A percentile compares a stretch with the other conserved stretches of the same genome.
Evolutionary conservation across 1,140 invertebrate species (phyloP).

Genomic region (Trinorchestia longiramus): DNA sequence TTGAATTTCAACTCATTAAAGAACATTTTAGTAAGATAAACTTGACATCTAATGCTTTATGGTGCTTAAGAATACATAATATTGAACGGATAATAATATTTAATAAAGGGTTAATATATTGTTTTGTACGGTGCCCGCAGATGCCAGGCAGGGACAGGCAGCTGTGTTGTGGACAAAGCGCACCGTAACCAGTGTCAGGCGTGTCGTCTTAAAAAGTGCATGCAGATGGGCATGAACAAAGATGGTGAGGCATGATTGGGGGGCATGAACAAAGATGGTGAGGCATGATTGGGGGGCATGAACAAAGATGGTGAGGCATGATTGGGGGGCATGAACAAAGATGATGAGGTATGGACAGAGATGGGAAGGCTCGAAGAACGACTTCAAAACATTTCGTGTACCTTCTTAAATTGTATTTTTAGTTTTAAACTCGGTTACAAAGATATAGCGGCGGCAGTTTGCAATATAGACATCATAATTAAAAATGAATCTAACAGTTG

Average conservation of each 20-base stretch:
- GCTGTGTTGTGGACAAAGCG: conserved; percentile 97
- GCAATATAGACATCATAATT: too few species aligned
- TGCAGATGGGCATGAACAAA: conserved; percentile 99
- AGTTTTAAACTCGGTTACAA: too few species aligned
- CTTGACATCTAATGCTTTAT: too few species aligned
- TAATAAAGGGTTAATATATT: too few species aligned
- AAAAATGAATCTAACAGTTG: too few species aligned
- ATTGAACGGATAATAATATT: too few species aligned
- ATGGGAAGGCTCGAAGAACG: background rate
- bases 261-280: background rate
- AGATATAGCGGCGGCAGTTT: too few species aligned
- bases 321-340: background rate
- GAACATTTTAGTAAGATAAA: too few species aligned
- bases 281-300: background rate
- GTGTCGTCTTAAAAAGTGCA: conserved; percentile 96
- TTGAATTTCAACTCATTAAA: too few species aligned
- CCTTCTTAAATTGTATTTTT: too few species aligned
- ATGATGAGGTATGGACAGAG: background rate
- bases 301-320: conserved; percentile 24
- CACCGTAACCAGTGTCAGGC: conserved; percentile 99
- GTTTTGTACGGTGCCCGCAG: conserved; percentile 77
- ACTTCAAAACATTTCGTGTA: too few species aligned
- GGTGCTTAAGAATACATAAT: too few species aligned
- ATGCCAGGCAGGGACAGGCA: conserved; percentile 95
- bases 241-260: conserved; percentile 83